Conservation (phyloP, 2,888 invertebrate genomes). For the Criorhina ranunculi region DNA sequence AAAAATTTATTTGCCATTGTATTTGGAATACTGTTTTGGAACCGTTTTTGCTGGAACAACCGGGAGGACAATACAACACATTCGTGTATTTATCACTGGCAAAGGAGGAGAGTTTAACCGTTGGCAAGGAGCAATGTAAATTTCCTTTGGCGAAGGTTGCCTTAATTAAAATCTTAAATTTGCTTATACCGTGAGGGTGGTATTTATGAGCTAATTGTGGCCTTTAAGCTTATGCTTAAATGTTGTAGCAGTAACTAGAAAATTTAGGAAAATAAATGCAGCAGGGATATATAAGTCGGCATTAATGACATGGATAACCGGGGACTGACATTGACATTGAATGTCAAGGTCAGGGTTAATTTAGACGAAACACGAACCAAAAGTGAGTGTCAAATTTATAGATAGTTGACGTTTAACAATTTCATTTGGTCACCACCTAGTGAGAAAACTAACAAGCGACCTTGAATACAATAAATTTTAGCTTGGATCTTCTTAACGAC, state of each 20-base stretch:
- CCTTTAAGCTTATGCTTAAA: background rate
- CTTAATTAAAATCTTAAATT: slow-evolving; percentile 11
- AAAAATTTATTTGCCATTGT: slow-evolving; percentile 24
- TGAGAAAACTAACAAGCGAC: too few species aligned
- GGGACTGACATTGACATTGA: too few species aligned
- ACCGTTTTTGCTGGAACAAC: background rate
- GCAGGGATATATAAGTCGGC: background rate
- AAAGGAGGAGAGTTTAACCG: background rate
- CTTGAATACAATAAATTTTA: too few species aligned
- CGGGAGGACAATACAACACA: background rate
- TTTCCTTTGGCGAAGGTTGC: background rate
- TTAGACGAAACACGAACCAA: too few species aligned
- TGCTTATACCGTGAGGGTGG: background rate
- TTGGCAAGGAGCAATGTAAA: slow-evolving; percentile 1
- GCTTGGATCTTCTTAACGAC: too few species aligned
- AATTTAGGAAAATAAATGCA: background rate
- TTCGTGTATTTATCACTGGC: background rate
- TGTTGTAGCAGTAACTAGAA: background rate
- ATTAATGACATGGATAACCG: background rate
- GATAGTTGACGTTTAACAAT: too few species aligned
- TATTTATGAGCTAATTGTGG: slow-evolving; percentile 1
- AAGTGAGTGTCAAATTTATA: too few species aligned
- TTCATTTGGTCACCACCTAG: too few species aligned
- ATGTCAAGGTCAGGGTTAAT: too few species aligned
- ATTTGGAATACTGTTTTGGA: background rate